Evolutionary conservation across 2,113 vertebrate genomes (phyloP).

Genomic region (Thinocorus orbignyianus): DNA sequence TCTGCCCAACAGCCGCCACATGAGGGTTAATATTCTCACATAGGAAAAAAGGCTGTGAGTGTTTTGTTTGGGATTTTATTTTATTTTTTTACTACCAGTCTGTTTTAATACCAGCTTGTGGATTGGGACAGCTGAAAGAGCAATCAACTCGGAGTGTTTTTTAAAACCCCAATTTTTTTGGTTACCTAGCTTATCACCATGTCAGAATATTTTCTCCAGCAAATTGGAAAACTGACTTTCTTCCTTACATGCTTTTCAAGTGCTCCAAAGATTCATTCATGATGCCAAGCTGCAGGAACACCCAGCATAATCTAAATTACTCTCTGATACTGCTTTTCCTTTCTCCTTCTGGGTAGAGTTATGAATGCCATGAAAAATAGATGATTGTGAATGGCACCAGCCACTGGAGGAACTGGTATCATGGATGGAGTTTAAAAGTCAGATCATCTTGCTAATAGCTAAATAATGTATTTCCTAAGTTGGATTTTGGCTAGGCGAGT

Average conservation of each 20-base stretch:
- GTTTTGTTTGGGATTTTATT: background rate
- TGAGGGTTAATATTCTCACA: background rate
- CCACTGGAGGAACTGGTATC: slow-evolving; percentile 34
- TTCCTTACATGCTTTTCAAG: slow-evolving; percentile 46
- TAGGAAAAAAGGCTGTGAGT: background rate
- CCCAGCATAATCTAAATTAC: slow-evolving; percentile 40
- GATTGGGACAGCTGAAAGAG: slow-evolving; percentile 53
- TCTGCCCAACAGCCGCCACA: background rate
- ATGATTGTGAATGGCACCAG: slow-evolving; percentile 34
- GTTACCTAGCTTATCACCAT: slow-evolving; percentile 55
- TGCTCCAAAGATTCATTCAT: slow-evolving; percentile 57
- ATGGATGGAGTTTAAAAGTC: slow-evolving; percentile 9
- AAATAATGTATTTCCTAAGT: slow-evolving; percentile 41
- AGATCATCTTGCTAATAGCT: slow-evolving; percentile 38
- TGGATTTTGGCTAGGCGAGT: slow-evolving; percentile 10
- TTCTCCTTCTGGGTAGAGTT: slow-evolving; percentile 54
- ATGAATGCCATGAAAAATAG: slow-evolving; percentile 58
- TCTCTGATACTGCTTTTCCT: slow-evolving; percentile 53
- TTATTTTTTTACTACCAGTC: background rate
- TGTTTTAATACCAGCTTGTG: slow-evolving; percentile 35
- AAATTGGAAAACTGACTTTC: slow-evolving; percentile 56
- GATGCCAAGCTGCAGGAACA: slow-evolving; percentile 64
- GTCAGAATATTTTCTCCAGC: slow-evolving; percentile 57
- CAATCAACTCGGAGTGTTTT: slow-evolving; percentile 23
- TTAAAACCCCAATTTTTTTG: slow-evolving; percentile 47